Evolutionary conservation across 2,113 vertebrate genomes (phyloP).

Genomic region (Grantiella picta): DNA sequence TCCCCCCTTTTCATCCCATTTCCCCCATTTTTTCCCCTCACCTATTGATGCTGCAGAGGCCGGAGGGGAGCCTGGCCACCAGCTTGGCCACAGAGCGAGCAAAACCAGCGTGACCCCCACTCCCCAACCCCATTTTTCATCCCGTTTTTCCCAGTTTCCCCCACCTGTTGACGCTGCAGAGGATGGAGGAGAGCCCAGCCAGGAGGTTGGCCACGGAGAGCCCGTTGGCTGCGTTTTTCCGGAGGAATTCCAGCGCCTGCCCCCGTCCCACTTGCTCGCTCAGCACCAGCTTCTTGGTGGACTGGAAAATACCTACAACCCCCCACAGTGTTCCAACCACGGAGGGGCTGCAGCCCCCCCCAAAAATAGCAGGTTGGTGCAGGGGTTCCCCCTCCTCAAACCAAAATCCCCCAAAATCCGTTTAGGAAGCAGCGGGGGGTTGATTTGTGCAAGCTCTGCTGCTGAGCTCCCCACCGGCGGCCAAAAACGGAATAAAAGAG

Average conservation of each 20-base stretch:
- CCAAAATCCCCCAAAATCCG: not conserved
- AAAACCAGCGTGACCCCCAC: not conserved
- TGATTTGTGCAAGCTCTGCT: not conserved
- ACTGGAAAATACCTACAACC: slow-evolving; percentile 79
- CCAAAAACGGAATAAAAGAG: not conserved
- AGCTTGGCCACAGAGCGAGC: not conserved
- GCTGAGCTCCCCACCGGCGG: not conserved
- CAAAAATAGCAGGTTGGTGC: not conserved
- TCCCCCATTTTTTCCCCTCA: not conserved
- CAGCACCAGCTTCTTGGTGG: slow-evolving; percentile 75
- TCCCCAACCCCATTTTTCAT: no score
- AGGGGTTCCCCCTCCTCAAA: not conserved
- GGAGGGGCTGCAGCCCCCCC: not conserved
- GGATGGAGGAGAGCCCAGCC: slow-evolving; percentile 87
- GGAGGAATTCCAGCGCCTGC: slow-evolving; percentile 79
- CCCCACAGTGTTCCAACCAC: not conserved
- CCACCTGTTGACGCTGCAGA: slow-evolving; percentile 76
- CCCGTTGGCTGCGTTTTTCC: slow-evolving; percentile 84
- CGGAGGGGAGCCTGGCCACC: not conserved
- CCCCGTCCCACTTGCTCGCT: slow-evolving; percentile 43
- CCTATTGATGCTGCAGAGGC: no score
- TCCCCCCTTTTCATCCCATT: not conserved
- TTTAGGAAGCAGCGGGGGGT: not conserved
- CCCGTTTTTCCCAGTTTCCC: not conserved
- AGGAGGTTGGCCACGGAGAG: slow-evolving; percentile 87